A percentile compares a stretch with the other conserved stretches of the same genome.
Conservation (phyloP, 2,113 vertebrate species). For the Arenaria interpres region DNA sequence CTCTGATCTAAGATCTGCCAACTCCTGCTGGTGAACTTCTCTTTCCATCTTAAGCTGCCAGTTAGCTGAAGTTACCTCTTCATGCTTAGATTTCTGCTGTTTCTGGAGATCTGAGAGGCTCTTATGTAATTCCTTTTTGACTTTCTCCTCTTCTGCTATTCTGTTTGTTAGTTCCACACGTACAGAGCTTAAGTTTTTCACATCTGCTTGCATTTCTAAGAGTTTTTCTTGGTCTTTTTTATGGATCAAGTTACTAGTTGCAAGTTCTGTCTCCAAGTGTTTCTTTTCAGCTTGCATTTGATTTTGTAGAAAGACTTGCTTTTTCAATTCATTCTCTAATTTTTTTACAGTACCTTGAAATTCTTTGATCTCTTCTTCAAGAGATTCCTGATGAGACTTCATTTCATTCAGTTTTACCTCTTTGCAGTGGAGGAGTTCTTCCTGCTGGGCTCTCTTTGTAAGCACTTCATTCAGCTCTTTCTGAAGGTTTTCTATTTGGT, state of each 20-base stretch:
- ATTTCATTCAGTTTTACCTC: constrained; percentile 83
- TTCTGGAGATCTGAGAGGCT: constrained; percentile 74
- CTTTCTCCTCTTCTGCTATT: constrained; percentile 81
- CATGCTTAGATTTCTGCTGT: constrained; percentile 69
- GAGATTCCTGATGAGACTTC: constrained; percentile 75
- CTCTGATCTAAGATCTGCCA: constrained; percentile 75
- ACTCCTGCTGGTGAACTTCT: constrained; percentile 84
- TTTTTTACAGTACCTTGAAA: constrained; percentile 73
- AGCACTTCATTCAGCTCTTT: constrained; percentile 86
- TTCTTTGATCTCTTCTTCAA: constrained; percentile 84
- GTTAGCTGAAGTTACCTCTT: constrained; percentile 77
- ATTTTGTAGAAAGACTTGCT: constrained; percentile 71
- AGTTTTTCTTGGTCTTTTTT: constrained; percentile 75
- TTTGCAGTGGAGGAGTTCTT: constrained; percentile 85
- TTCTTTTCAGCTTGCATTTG: constrained; percentile 81
- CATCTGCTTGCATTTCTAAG: constrained; percentile 81
- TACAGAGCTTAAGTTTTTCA: constrained; percentile 79
- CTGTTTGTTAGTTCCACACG: constrained; percentile 79
- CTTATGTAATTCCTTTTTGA: constrained; percentile 79
- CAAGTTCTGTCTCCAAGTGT: constrained; percentile 75
- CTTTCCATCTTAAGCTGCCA: constrained; percentile 87
- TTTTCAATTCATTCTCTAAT: constrained; percentile 78
- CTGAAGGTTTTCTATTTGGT: constrained; percentile 83
- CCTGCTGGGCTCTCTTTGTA: constrained; percentile 83
- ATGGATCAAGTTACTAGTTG: constrained; percentile 62